Evolutionary conservation across 1,140 invertebrate genomes (phyloP), one percentile per base, ranked within the genome.

Genomic region (Drosophila pandora): DNA sequence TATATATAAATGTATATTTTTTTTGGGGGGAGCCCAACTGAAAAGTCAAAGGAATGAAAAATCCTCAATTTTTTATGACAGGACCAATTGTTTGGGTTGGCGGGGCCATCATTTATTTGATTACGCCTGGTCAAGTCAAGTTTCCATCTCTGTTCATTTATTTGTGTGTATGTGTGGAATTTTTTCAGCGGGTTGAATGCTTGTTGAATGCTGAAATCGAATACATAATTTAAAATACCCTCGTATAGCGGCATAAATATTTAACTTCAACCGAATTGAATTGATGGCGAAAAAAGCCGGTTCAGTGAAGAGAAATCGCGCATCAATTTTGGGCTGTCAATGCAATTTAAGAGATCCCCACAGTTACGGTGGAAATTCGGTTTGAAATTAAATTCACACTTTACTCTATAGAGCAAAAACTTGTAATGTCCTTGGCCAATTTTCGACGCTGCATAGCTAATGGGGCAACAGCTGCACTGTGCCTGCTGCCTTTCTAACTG

Each of bases 21-120:
- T 61, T 47, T 57, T 60, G 39, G 1, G 41, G 41, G 5, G 54
- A 23, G 9, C 13, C 13, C 53, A 54, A 62, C 49, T 58, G 28
- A 30, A 48, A 28, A 22, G 41, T 52, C 49, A 59, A 70, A 32
- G 43, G 37, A 17, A 39, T 49, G 57, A 28, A 54, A 85, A 75
- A 77, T 75, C 58, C 47, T 45, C 25, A 43, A 75, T 71, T 71
- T 60, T 70, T 58, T 75, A 70, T 81, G 74, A 81, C 61, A 68
- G 55, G 23, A 9, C 30, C 69, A 71, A 57, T 64, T 39, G 22
- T 62, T 76, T 34, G 54, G 53, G 32, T 32, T 65, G 49, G 45
- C 23, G 30, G 45, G 52, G 30, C 32, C 58, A 63, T 85, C 76
- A 70, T 77, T 85, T 69, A 77, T 84, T 80, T 84, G 73, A 87